These are phyloP conservation scores for Eurytoma californica DNA, from an alignment of 2,888 invertebrate species.

Conservation along the genomic window DNA sequence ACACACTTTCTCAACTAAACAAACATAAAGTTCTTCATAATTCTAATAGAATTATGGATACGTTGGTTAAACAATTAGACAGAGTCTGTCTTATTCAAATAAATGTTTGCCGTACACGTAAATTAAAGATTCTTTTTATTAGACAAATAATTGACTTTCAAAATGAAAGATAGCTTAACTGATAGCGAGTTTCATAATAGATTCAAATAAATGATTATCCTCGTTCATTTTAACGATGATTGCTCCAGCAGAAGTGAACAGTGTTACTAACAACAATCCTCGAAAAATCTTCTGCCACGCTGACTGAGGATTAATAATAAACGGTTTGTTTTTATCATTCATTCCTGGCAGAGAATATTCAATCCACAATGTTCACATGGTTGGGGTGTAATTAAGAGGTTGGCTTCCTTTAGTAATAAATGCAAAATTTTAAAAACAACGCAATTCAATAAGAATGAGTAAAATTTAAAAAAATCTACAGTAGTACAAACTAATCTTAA, in stretches of 20 bases:
- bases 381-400: slow-evolving; percentile 27
- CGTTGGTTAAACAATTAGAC: slow-evolving; percentile 26
- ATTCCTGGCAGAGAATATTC: slow-evolving; percentile 8
- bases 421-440: too few relatives aligned
- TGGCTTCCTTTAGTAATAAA: slow-evolving; percentile 19
- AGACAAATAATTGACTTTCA: slow-evolving; percentile 36
- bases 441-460: too few relatives aligned
- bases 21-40: slow-evolving; percentile 25
- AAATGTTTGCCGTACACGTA: slow-evolving; percentile 3
- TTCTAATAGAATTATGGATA: neutral
- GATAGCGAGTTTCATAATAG: neutral
- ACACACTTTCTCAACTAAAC: slow-evolving; percentile 27
- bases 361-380: neutral
- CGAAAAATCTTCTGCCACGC: slow-evolving; percentile 68
- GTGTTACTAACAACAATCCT: slow-evolving; percentile 68
- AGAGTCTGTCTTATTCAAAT: neutral
- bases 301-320: slow-evolving; percentile 65
- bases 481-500: too few relatives aligned
- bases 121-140: slow-evolving; percentile 23
- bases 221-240: slow-evolving; percentile 63
- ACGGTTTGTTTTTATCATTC: slow-evolving; percentile 45
- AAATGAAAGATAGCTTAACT: slow-evolving; percentile 43
- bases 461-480: too few relatives aligned
- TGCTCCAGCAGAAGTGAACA: slow-evolving; percentile 68
- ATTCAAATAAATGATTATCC: slow-evolving; percentile 55